Evolutionary conservation across 2,888 invertebrate genomes (phyloP), one percentile per base, ranked within the genome.

Genomic region (Mallateleia sp.): DNA sequence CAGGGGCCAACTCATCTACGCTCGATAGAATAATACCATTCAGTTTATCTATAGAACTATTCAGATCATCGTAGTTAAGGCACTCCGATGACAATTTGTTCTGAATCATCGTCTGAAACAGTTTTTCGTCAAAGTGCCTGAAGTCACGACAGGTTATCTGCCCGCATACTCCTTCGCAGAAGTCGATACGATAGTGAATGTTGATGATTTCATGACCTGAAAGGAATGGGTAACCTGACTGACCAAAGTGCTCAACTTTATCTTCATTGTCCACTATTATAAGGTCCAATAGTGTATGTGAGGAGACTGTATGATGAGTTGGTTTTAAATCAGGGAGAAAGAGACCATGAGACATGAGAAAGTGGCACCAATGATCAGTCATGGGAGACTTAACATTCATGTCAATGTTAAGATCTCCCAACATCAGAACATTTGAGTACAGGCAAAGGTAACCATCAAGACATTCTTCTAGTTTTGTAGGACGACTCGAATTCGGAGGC

Each of bases 381-480:
- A 69, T 3, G 15, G 0, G 22, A 2, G 22, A 15, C 0, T n/a
- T 14, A 0, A 7, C 15, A 8, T 15, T 34, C 25, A 80, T 24
- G 15, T 80, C 54, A 11, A 72, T 71, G 24, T 79, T 79, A 2
- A 79, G 20, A 24, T 79, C 79, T 15, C 79, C 71, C 47, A 79
- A 0, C 18, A 79, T 54, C 5, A 71, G 2, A 20, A 62, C 18
- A 20, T 54, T 38, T 2, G 7, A 50, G 22, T 38, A 38, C 5
- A 9, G 8, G 11, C 11, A 11, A 11, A 28, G 28, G 2, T 9
- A 11, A 3, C 0, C 5, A 0, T 54, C 77, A 8, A 62, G 14
- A 20, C 0, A 0, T 20, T 54, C 15, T 22, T 25, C 28, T 14
- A 72, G 20, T 20, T 58, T 58, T 8, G 1, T 8, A 0, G 72